Conservation (phyloP, 23 tunicate genomes). For the Ciona savignyi region DNA sequence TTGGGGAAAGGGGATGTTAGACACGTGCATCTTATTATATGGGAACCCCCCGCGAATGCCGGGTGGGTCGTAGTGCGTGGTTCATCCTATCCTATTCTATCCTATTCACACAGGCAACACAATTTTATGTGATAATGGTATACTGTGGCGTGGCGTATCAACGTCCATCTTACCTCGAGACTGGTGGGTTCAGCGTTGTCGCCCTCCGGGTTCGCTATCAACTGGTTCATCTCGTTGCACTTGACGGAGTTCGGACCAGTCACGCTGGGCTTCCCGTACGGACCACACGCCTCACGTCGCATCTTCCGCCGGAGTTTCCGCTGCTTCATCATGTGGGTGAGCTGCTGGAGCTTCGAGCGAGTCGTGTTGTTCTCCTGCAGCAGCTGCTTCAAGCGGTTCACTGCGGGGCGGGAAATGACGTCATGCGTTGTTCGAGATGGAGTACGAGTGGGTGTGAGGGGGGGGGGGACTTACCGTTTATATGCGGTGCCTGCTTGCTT, state of each 20-base stretch:
- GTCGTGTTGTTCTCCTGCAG: slow-evolving; percentile 61
- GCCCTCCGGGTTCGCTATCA: not conserved
- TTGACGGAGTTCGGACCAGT: not conserved
- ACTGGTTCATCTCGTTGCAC: not conserved
- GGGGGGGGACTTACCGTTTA: slow-evolving; percentile 5
- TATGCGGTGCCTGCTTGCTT: slow-evolving; percentile 9
- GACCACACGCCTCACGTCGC: slow-evolving; percentile 32
- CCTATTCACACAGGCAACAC: too few relatives aligned
- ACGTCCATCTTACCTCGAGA: slow-evolving; percentile 34
- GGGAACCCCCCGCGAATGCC: too few relatives aligned
- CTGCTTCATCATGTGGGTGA: slow-evolving; percentile 47
- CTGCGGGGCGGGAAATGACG: not conserved
- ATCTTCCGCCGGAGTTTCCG: slow-evolving; percentile 30
- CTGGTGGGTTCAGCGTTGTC: slow-evolving; percentile 6
- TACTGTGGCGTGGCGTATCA: too few relatives aligned
- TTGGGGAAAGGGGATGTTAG: not conserved
- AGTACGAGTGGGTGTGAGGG: too few relatives aligned
- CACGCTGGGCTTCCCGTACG: slow-evolving; percentile 7
- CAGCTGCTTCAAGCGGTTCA: slow-evolving; percentile 27
- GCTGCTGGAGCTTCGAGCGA: slow-evolving; percentile 37
- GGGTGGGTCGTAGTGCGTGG: too few relatives aligned
- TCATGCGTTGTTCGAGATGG: too few relatives aligned
- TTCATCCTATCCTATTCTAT: too few relatives aligned
- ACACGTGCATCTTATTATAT: too few relatives aligned
- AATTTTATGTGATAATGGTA: too few relatives aligned